Conservation (phyloP, 92 coral and sea anemone genomes). For the Isaurus tuberculatus region DNA sequence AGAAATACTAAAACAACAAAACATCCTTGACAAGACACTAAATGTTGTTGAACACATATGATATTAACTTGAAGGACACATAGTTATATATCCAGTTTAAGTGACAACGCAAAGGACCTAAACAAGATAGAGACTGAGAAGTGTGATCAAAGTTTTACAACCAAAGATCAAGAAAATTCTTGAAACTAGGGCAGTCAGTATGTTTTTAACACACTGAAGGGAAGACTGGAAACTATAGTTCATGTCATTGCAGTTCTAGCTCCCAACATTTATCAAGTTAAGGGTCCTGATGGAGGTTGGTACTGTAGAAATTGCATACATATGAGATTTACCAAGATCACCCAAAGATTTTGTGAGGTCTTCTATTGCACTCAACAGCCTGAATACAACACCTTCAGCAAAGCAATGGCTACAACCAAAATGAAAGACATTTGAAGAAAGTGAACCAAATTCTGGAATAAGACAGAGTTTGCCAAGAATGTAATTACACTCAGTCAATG, state of each 20-base stretch:
- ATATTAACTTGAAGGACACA: neutral
- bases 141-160: neutral
- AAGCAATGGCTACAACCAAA: neutral
- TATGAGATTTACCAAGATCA: constrained; percentile 38
- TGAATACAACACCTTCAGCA: neutral
- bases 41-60: neutral
- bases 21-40: neutral
- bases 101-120: neutral
- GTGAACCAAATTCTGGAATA: too few species aligned
- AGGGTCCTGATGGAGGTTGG: constrained; percentile 13
- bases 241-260: constrained; percentile 52
- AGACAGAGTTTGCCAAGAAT: neutral
- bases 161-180: neutral
- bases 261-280: constrained; percentile 56
- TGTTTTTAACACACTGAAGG: neutral
- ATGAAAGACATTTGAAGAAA: neutral
- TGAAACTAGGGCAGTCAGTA: neutral
- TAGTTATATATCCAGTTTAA: neutral
- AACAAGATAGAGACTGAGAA: neutral
- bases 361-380: neutral
- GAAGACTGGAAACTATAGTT: constrained; percentile 51
- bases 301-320: constrained; percentile 56
- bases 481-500: neutral
- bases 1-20: neutral
- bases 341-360: neutral